Evolutionary conservation across 1,140 invertebrate species (phyloP).

Genomic region (Pinna nobilis): DNA sequence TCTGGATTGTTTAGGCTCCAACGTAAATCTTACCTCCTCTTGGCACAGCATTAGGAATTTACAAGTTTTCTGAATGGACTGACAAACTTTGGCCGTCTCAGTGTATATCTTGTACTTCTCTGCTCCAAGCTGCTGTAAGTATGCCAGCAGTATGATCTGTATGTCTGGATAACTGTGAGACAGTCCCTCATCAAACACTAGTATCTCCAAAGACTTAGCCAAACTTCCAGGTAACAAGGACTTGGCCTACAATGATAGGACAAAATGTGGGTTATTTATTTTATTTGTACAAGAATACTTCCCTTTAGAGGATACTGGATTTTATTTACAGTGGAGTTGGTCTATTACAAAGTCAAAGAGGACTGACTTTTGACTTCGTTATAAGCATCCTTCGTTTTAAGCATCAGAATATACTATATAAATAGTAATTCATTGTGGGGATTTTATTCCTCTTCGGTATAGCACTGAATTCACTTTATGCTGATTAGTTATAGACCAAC

Average conservation of each 20-base stretch:
- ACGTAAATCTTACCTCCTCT: constrained; percentile 32
- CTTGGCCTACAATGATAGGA: constrained; percentile 33
- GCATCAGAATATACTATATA: too few relatives aligned
- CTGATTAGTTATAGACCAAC: too few relatives aligned
- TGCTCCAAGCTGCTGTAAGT: constrained; percentile 47
- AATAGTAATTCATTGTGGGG: too few relatives aligned
- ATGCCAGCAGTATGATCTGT: constrained; percentile 46
- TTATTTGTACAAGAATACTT: too few relatives aligned
- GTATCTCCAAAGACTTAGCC: constrained; percentile 27
- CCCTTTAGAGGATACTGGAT: too few relatives aligned
- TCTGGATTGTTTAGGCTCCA: too few relatives aligned
- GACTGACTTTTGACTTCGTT: too few relatives aligned
- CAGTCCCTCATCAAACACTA: constrained; percentile 63
- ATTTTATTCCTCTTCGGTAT: too few relatives aligned
- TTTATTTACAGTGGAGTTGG: too few relatives aligned
- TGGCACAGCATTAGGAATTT: constrained; percentile 53
- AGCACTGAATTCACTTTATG: too few relatives aligned
- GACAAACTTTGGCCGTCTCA: constrained; percentile 46
- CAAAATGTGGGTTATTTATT: not conserved
- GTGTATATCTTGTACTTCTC: constrained; percentile 47
- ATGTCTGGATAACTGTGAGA: constrained; percentile 53
- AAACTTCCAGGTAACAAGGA: constrained; percentile 51
- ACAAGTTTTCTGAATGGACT: constrained; percentile 63
- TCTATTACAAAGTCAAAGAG: too few relatives aligned
- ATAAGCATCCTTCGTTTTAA: too few relatives aligned